Base-by-base conservation (phyloP, 1,140 invertebrate genomes). In the Drosophila truncata region DNA sequence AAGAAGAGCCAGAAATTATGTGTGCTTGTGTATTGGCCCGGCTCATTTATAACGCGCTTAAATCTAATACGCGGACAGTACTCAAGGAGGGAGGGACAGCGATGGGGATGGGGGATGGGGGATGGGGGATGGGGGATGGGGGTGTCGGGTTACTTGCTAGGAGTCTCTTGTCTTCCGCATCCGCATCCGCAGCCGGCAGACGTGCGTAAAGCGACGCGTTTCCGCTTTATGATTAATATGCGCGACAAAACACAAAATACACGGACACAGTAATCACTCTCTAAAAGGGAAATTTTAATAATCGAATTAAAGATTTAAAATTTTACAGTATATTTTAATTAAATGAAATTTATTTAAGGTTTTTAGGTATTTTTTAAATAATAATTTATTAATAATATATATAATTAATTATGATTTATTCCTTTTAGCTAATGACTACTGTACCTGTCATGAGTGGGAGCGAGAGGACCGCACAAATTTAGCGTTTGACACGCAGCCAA, bases 201-300 rank as follows among this genome's bases (percentile, higher is more conserved):
- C 85, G 85, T 88, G 85, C 85, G 85, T 88, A 88, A 88, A 88
- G 85, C 85, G 85, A 90, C 85, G 85, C 85, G 85, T 88, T 86
- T 88, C 85, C 85, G 85, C 85, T 88, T 88, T 88, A 90, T 88
- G 85, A 88, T 88, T 88, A 88, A 88, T 88, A 88, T 88, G 85
- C 85, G 81, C 85, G 87, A 88, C 85, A 88, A 72, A 72, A 90
- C 78, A 88, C 74, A 79, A 82, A 81, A 84, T 85, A 84, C 80
- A 83, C 74, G 79, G 27, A 10, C 16, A 65, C 44, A 70, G 66
- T 27, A 25, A 3, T 2, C 8, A 16, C 35, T 35, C 6, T 62
- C 1, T 54, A 13, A 2, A 4, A 11, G 23, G 13, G 4, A 39
- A 11, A 16, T 16, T 25, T 7, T 0, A 16, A 25, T 16, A 16